Percentiles rank a stretch among this genome's conserved stretches.
Conservation (phyloP, 2,888 invertebrate genomes). For the Coleophora deauratella region DNA sequence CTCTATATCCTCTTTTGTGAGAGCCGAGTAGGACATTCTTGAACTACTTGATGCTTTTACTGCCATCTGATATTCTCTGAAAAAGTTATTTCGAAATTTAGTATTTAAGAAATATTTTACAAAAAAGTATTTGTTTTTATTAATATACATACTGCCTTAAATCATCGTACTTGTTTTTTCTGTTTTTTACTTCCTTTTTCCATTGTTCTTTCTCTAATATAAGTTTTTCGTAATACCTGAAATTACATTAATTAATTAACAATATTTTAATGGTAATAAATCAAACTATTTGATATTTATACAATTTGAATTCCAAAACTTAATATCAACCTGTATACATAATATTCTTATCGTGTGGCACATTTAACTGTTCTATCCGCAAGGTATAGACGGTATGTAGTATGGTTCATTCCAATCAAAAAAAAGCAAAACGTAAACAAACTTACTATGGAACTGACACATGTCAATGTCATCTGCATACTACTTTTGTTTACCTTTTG, state of each 20-base stretch:
- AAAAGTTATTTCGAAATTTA: slow-evolving; percentile 20
- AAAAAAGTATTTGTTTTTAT: too few relatives aligned
- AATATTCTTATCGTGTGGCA: too few relatives aligned
- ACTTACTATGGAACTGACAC: too few relatives aligned
- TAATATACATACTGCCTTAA: slow-evolving; percentile 54
- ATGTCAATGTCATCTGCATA: too few relatives aligned
- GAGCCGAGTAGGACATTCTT: slow-evolving; percentile 44
- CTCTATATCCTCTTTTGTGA: slow-evolving; percentile 59
- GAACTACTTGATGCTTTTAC: slow-evolving; percentile 39
- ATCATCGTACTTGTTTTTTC: slow-evolving; percentile 54
- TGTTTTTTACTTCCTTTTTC: slow-evolving; percentile 54
- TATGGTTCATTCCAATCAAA: too few relatives aligned
- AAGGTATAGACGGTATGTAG: too few relatives aligned
- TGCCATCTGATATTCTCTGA: slow-evolving; percentile 51
- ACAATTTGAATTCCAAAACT: too few relatives aligned
- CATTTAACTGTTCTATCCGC: too few relatives aligned
- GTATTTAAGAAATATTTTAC: too few relatives aligned
- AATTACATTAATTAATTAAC: slow-evolving; percentile 13
- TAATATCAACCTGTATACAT: too few relatives aligned
- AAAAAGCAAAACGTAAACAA: too few relatives aligned
- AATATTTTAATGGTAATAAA: slow-evolving; percentile 1
- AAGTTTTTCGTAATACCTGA: slow-evolving; percentile 47
- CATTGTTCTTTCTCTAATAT: slow-evolving; percentile 54
- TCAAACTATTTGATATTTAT: background rate
- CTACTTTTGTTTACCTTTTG: too few relatives aligned